Evolutionary conservation across 1,140 invertebrate genomes (phyloP), one percentile per base, ranked within the genome.

Genomic region (Copidosoma floridanum): DNA sequence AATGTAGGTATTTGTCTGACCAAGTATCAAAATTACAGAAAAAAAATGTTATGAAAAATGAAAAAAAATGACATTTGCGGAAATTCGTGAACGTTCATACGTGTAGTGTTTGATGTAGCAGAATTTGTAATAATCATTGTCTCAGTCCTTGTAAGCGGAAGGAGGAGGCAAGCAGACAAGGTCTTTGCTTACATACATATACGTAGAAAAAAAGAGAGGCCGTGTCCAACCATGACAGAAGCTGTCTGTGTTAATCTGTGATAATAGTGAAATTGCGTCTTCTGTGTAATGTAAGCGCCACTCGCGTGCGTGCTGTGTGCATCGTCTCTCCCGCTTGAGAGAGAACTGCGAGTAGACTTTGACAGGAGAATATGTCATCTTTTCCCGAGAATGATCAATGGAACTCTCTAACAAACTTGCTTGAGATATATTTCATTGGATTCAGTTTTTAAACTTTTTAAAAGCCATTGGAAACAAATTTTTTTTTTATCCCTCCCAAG

Each of bases 161-260:
- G 58, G 56, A 66, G 65, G 50, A 65, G 57, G 69, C 54, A 65
- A 63, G 69, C 54, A 65, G 64, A 66, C 64, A 58, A 61, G 61
- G 61, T n/a, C n/a, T n/a, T n/a, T n/a, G n/a, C n/a, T n/a, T n/a
- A n/a, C n/a, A n/a, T 61, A 46, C 56, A 62, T 58, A 41, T 50
- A 62, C 64, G 67, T 71, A 70, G n/a, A n/a, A n/a, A n/a, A n/a
- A n/a, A n/a, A n/a, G n/a, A n/a, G n/a, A n/a, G 43, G 58, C 73
- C 69, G 70, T 74, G 68, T 73, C 65, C 71, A 75, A 65, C 68
- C 66, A 69, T 69, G 69, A 73, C 73, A 73, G 59, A 71, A 74
- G 67, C 71, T 73, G 71, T 75, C 71, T 76, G 74, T 78, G 68
- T 73, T 73, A 75, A 78, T 78, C 76, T 77, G 76, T 78, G 76